phyloP scores from a whole-genome alignment of 2,113 vertebrate species.

The Suncus etruscus region DNA sequence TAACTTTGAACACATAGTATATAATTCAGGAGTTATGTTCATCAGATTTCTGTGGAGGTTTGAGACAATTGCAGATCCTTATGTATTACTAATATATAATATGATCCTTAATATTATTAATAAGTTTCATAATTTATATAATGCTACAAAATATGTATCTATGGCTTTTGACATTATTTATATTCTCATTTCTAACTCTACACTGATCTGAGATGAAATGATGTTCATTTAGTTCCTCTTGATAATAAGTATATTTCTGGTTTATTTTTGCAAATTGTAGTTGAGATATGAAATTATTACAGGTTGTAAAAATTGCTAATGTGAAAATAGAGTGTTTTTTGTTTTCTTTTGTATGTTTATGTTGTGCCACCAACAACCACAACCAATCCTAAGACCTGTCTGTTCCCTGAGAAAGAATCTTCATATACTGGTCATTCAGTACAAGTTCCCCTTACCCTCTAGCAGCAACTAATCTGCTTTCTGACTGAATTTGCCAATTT shows the following conservation, averaged over 20 bases:
- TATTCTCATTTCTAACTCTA: conserved; percentile 53
- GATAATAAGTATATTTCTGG: conserved; percentile 41
- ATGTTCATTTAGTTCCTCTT: conserved; percentile 39
- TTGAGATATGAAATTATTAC: conserved; percentile 34
- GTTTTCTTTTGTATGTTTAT: not conserved
- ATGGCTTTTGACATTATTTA: not conserved
- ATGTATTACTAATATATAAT: too few relatives aligned
- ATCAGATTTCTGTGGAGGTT: conserved; percentile 8
- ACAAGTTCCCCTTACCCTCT: not conserved
- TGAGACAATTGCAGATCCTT: not conserved
- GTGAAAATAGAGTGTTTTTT: conserved; percentile 46
- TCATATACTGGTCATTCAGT: not conserved
- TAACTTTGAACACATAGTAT: not conserved
- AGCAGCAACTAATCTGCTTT: conserved; percentile 9
- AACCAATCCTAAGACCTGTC: conserved; percentile 43
- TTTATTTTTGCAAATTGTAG: conserved; percentile 74
- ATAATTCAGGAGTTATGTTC: conserved; percentile 7
- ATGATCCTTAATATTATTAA: conserved; percentile 19
- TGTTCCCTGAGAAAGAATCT: not conserved
- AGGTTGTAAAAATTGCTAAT: conserved; percentile 32
- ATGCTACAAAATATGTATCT: conserved; percentile 28
- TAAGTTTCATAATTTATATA: not conserved
- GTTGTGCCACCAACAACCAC: not conserved
- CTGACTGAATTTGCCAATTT: conserved; percentile 39
- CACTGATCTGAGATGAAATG: conserved; percentile 39